Evolutionary conservation across 2,113 vertebrate genomes (phyloP).

Genomic region (Turdus rufiventris): DNA sequence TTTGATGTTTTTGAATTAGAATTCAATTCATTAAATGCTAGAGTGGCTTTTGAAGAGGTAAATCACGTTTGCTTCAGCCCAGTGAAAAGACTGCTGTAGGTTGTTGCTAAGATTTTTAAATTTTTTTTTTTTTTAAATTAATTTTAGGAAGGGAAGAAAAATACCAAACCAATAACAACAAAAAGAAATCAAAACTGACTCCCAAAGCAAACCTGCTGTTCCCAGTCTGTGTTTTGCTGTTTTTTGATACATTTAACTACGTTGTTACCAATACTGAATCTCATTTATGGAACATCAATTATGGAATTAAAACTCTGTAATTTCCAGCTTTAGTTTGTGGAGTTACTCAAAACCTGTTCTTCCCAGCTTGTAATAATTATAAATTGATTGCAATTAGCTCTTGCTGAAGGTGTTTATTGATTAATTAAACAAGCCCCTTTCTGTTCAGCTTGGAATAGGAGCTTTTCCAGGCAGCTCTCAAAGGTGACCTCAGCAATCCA

Average conservation of each 20-base stretch:
- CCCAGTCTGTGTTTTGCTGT: neutral
- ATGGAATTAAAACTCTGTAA: neutral
- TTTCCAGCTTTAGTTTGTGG: neutral
- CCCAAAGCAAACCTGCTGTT: neutral
- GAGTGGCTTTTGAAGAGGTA: neutral
- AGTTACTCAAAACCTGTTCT: neutral
- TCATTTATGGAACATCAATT: neutral
- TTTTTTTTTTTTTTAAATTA: neutral
- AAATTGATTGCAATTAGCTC: neutral
- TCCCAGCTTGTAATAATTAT: neutral
- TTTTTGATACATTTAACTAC: neutral
- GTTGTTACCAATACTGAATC: neutral
- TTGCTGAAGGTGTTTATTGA: neutral
- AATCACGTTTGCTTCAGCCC: fast-evolving
- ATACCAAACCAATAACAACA: neutral
- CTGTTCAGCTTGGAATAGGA: neutral
- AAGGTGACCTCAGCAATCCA: neutral
- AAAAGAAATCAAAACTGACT: neutral
- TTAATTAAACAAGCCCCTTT: neutral
- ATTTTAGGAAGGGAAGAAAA: neutral
- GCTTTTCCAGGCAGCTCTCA: neutral
- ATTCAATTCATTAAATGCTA: neutral
- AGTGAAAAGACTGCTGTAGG: too few species aligned
- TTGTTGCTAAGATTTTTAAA: neutral
- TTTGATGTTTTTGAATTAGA: neutral